Evolutionary conservation across 2,113 vertebrate species (phyloP).

Genomic region (Canis aureus): DNA sequence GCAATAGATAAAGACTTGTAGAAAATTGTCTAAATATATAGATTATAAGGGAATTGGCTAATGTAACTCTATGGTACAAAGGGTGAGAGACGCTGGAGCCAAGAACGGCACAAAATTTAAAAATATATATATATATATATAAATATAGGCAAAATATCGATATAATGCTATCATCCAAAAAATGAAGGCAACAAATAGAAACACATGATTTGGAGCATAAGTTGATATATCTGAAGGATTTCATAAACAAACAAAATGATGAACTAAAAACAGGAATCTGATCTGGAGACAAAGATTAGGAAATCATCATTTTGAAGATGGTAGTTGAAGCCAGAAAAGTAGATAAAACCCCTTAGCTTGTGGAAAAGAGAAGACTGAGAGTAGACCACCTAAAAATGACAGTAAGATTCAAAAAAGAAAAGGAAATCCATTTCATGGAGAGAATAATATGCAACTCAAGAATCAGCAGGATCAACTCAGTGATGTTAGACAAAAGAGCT

Average conservation of each 20-base stretch:
- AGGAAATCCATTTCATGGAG: not conserved
- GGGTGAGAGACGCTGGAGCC: not conserved
- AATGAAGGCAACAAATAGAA: not conserved
- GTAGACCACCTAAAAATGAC: not conserved
- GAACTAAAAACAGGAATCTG: not conserved
- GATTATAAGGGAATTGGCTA: not conserved
- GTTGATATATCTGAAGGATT: not conserved
- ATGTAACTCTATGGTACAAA: not conserved
- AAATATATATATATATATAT: not conserved
- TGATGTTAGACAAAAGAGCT: not conserved
- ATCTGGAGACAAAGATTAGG: not conserved
- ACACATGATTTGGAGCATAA: not conserved
- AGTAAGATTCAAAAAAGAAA: not conserved
- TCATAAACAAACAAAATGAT: not conserved
- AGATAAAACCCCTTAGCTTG: not conserved
- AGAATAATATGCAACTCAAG: not conserved
- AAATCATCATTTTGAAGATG: not conserved
- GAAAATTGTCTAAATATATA: not conserved
- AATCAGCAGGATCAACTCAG: not conserved
- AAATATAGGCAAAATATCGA: not conserved
- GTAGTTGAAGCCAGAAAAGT: not conserved
- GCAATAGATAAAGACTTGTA: not conserved
- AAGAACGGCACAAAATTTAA: not conserved
- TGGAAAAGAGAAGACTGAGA: not conserved
- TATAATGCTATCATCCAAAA: not conserved